Base-by-base conservation (phyloP, 1,140 invertebrate species). In the Macrobrachium rosenbergii region DNA sequence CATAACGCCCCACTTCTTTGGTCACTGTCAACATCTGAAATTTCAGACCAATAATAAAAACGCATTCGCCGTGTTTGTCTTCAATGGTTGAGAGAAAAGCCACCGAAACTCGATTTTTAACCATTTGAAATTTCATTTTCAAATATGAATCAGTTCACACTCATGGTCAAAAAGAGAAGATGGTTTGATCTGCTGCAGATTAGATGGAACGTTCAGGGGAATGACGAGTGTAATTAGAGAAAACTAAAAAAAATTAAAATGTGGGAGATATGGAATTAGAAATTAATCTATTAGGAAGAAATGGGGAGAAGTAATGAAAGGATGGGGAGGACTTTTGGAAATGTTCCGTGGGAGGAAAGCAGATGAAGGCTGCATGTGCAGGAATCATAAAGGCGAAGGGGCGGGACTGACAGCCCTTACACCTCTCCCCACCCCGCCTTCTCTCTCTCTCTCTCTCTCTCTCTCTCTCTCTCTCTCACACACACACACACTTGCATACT, bases 311-410 rank as follows among this genome's bases (percentile, higher is more conserved):
- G 21, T 2, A 60, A 23, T 45, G 75, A 28, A 72, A 23, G 45
- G 23, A 69, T 43, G 16, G 63, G 43, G 11, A 60, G 60, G 12
- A 73, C 16, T n/a, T 19, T 59, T 45, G 62, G 59, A 21, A 17
- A 73, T 37, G 77, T 21, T 59, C 72, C 76, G 83, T 85, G 83
- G 76, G 83, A 85, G 76, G 76, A 21, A 79, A 79, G 76, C 83
- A 85, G 83, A 60, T 85, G 83, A 45, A 85, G 83, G 83, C 62
- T 85, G 83, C 83, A 76, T 85, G 83, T 77, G 62, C 28, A 64
- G 76, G 63, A 63, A 69, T 72, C 83, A 67, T 85, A 85, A 85
- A 79, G 6, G 83, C 43, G 17, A 52, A 76, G 60, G 76, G 83
- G 83, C 63, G 83, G 63, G 62, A n/a, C 83, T 85, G 67, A 64